Evolutionary conservation across 2,888 invertebrate genomes (phyloP).

Genomic region (Uloborus plumipes): DNA sequence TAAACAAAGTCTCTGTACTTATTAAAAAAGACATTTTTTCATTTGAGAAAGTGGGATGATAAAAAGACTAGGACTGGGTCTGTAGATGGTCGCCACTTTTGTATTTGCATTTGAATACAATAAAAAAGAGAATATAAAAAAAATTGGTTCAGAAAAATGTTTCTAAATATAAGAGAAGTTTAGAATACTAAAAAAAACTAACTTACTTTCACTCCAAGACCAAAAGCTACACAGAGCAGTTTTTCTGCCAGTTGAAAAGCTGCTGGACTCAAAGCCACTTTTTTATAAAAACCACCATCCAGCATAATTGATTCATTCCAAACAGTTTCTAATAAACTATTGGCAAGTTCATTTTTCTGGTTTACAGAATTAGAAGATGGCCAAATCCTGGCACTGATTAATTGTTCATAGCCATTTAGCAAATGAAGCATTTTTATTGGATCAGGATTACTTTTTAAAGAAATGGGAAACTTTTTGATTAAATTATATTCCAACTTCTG

Average conservation of each 20-base stretch:
- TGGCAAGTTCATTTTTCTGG: slow-evolving; percentile 7
- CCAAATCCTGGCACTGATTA: slow-evolving; percentile 22
- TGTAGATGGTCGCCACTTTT: too few species aligned
- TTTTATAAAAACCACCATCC: neutral
- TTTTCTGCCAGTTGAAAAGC: slow-evolving; percentile 35
- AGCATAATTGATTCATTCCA: slow-evolving; percentile 23
- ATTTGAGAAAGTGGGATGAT: too few species aligned
- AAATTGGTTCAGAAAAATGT: too few species aligned
- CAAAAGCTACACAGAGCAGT: slow-evolving; percentile 29
- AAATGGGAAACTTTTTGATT: slow-evolving; percentile 30
- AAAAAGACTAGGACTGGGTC: too few species aligned
- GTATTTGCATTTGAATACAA: too few species aligned
- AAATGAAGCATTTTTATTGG: slow-evolving; percentile 28
- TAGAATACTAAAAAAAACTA: neutral
- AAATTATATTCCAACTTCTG: slow-evolving; percentile 25
- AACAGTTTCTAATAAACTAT: slow-evolving; percentile 33
- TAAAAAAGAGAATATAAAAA: too few species aligned
- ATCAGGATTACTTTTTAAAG: slow-evolving; percentile 7
- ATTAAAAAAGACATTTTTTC: too few species aligned
- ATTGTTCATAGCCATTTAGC: slow-evolving; percentile 46
- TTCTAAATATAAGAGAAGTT: neutral
- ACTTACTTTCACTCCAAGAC: slow-evolving; percentile 41
- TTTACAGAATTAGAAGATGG: neutral
- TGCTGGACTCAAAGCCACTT: slow-evolving; percentile 18
- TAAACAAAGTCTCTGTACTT: too few species aligned